Evolutionary conservation across 2,797 vertebrate species (phyloP).

Genomic region (Hippoglossus hippoglossus): DNA sequence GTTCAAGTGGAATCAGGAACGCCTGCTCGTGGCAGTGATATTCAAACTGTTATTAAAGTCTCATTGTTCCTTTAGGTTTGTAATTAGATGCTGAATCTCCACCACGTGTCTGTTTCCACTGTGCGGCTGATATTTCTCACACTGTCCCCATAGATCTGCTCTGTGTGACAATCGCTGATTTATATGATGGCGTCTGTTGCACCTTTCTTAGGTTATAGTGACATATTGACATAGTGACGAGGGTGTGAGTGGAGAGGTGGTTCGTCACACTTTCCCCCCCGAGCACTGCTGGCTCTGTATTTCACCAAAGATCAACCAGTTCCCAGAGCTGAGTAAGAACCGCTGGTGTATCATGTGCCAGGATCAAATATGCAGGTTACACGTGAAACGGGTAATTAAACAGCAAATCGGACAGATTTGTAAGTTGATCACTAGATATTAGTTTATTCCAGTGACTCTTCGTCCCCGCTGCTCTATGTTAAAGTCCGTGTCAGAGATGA

Average conservation of each 20-base stretch:
- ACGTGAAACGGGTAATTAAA: too few relatives aligned
- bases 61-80: neutral
- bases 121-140: neutral
- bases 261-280: neutral
- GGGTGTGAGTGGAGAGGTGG: neutral
- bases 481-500: too few relatives aligned
- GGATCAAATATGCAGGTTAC: neutral
- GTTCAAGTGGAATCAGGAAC: neutral
- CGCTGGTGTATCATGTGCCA: neutral
- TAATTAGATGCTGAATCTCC: constrained; percentile 12
- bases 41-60: constrained; percentile 3
- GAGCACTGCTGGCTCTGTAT: neutral
- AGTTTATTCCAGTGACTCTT: too few relatives aligned
- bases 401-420: too few relatives aligned
- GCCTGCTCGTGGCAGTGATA: constrained; percentile 20
- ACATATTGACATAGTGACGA: too few relatives aligned
- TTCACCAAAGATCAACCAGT: neutral
- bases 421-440: too few relatives aligned
- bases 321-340: neutral
- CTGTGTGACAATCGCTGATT: neutral
- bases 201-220: neutral
- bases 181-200: neutral
- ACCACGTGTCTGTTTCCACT: neutral
- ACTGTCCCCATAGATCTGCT: too few relatives aligned
- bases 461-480: too few relatives aligned